phyloP scores from a whole-genome alignment of 2,797 vertebrate species.

The Gambelia wislizenii region DNA sequence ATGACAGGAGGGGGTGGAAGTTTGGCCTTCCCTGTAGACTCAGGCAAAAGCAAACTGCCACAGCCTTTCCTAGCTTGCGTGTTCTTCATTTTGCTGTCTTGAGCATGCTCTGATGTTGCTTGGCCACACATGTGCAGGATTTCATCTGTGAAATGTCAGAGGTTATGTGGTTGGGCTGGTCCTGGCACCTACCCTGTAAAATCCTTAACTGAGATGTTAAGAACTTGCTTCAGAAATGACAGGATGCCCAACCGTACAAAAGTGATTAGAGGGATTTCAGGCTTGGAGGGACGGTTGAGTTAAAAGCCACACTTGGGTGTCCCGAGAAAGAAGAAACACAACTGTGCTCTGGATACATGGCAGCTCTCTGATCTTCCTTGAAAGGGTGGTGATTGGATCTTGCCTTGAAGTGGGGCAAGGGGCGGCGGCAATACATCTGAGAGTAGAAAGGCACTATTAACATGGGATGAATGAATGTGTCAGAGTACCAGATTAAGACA shows the following conservation, averaged over 20 bases:
- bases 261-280: neutral
- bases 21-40: no score
- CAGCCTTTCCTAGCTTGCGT: no score
- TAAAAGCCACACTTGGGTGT: rapidly evolving
- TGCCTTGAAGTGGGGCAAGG: neutral
- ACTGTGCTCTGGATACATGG: rapidly evolving
- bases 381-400: neutral
- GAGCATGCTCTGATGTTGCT: no score
- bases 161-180: neutral
- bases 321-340: neutral
- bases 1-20: no score
- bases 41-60: no score
- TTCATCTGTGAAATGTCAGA: no score
- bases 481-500: rapidly evolving
- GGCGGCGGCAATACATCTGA: neutral
- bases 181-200: neutral
- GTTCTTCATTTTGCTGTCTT: no score
- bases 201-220: constrained; percentile 13
- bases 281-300: rapidly evolving
- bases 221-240: neutral
- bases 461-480: rapidly evolving
- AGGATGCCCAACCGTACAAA: neutral
- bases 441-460: neutral
- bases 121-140: no score
- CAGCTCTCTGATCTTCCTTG: neutral